Percentiles rank a stretch among this genome's conserved stretches.
Conservation (phyloP, 35 echinoderm and acorn worm species). For the Apostichopus parvimensis region DNA sequence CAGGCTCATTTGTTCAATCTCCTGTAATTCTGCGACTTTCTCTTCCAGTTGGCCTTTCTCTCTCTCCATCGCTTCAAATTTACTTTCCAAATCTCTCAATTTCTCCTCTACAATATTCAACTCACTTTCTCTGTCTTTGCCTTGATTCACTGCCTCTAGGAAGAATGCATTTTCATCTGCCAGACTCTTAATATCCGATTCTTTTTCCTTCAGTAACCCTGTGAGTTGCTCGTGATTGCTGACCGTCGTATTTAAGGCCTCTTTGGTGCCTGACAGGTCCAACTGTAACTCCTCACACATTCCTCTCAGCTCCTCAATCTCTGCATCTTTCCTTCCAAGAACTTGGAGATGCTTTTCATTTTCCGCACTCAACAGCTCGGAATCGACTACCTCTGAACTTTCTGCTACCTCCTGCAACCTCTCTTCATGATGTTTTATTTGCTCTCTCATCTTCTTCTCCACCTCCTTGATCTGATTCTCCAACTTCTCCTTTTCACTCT, state of each 20-base stretch:
- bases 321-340: slow-evolving; percentile 48
- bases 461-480: slow-evolving; percentile 6
- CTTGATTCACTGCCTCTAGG: slow-evolving; percentile 76
- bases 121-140: slow-evolving; percentile 65
- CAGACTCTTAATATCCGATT: slow-evolving; percentile 82
- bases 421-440: slow-evolving; percentile 7
- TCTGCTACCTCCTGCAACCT: slow-evolving; percentile 3
- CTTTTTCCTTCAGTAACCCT: slow-evolving; percentile 84
- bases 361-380: slow-evolving; percentile 26
- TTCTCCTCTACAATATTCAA: slow-evolving; percentile 43
- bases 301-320: slow-evolving; percentile 46
- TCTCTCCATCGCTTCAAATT: slow-evolving; percentile 37
- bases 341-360: slow-evolving; percentile 49
- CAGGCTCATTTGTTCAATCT: slow-evolving; percentile 37
- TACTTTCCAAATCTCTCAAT: slow-evolving; percentile 43
- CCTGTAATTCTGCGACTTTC: slow-evolving; percentile 46
- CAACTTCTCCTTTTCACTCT: slow-evolving; percentile 18
- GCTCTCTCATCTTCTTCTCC: slow-evolving; percentile 1
- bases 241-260: slow-evolving; percentile 73
- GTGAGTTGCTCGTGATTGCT: slow-evolving; percentile 76
- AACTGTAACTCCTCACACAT: slow-evolving; percentile 69
- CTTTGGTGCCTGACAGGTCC: slow-evolving; percentile 76
- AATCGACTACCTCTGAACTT: background rate
- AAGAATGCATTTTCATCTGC: slow-evolving; percentile 86
- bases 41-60: slow-evolving; percentile 53